These are phyloP conservation scores for Synanceia verrucosa DNA, from an alignment of 2,797 vertebrate species.

Conservation along the genomic window DNA sequence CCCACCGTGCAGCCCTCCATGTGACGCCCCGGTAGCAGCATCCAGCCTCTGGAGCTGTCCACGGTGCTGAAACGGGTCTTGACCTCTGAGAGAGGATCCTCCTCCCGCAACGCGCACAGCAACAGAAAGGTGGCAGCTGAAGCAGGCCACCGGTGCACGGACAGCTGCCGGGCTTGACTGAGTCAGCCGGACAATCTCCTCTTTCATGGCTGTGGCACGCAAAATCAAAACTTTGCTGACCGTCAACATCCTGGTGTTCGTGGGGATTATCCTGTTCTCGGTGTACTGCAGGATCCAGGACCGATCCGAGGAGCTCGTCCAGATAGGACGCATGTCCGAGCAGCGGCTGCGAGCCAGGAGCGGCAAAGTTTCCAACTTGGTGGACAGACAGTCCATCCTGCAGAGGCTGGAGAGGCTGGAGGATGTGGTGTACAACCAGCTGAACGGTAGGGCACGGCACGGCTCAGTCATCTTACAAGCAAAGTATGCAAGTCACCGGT, in stretches of 20 bases:
- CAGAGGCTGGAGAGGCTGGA: constrained; percentile 96
- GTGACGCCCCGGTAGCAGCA: constrained; percentile 38
- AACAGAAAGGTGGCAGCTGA: constrained; percentile 49
- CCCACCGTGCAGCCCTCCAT: constrained; percentile 45
- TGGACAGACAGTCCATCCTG: constrained; percentile 94
- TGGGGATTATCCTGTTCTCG: constrained; percentile 97
- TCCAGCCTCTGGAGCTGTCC: constrained; percentile 65
- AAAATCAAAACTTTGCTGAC: constrained; percentile 99
- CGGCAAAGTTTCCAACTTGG: constrained; percentile 86
- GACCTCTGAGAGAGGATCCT: constrained; percentile 34
- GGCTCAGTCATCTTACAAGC: not conserved
- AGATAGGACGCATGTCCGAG: constrained; percentile 88
- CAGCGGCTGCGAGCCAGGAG: constrained; percentile 89
- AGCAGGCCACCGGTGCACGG: constrained; percentile 64
- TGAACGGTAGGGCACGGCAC: constrained; percentile 90
- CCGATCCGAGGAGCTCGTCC: constrained; percentile 92
- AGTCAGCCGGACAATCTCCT: constrained; percentile 68
- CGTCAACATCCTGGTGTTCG: constrained; percentile 96
- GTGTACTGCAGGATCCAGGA: constrained; percentile 98
- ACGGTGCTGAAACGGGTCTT: constrained; percentile 82
- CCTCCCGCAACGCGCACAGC: constrained; percentile 3
- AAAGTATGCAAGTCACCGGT: not conserved
- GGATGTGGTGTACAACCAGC: constrained; percentile 97
- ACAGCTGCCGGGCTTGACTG: constrained; percentile 79
- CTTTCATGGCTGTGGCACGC: constrained; percentile 97